Evolutionary conservation across 2,113 vertebrate species (phyloP).

Genomic region (Platycercus adscitus): DNA sequence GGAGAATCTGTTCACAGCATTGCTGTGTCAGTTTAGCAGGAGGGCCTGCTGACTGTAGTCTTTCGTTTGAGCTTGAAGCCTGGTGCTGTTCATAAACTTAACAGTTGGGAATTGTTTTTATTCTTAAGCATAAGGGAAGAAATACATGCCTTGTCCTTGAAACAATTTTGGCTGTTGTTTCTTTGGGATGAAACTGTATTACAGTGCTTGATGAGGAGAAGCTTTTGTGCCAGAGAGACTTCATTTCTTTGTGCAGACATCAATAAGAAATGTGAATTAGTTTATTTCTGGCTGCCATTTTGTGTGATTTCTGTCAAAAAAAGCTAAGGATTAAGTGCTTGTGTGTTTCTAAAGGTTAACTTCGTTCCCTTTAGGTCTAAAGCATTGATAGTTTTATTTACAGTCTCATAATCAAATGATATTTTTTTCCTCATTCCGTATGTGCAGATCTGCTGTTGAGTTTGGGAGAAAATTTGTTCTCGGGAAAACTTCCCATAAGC

Average conservation of each 20-base stretch:
- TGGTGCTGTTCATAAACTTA: not conserved
- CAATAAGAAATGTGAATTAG: not conserved
- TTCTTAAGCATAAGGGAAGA: not conserved
- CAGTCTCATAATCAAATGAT: not conserved
- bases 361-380: not conserved
- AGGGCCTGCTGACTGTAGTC: not conserved
- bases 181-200: not conserved
- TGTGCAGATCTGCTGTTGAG: not conserved
- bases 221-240: not conserved
- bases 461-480: not conserved
- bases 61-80: not conserved
- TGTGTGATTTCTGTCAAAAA: not conserved
- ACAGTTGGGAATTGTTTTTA: not conserved
- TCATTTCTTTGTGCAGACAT: not conserved
- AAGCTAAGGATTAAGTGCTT: not conserved
- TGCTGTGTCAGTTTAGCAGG: not conserved
- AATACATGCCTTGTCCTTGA: not conserved
- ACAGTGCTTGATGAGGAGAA: not conserved
- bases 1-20: not conserved
- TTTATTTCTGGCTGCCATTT: not conserved
- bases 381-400: not conserved
- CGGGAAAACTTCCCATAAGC: not conserved
- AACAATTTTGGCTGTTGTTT: not conserved
- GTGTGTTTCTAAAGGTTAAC: not conserved
- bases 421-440: accelerated